Base-by-base conservation (phyloP, 37 sponge, comb jelly and placozoan genomes). In the Halisarca cf. caerulea region DNA sequence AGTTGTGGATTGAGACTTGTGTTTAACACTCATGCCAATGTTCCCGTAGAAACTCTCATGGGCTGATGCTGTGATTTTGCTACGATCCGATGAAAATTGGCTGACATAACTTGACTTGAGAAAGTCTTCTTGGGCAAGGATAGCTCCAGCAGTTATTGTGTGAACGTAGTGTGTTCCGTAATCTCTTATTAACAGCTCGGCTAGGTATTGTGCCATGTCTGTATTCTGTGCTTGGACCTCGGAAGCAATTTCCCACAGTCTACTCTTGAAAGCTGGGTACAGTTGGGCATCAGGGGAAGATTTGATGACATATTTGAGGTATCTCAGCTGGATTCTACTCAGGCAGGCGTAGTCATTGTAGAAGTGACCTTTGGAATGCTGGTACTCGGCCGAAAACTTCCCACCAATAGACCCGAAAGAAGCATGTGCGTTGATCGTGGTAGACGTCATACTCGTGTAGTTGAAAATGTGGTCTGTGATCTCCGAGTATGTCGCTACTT, bases 201-300 rank as follows among this genome's bases (percentile, higher is more conserved):
- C 70, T 18, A 77, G 37, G 81, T 80, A 84, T 32, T 62, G 27
- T 28, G 89, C 89, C 35, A 57, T 55, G 6, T 14, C 7, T 5
- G 70, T 58, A 28, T 79, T 37, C 37, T 89, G 53, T 38, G 25
- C 84, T 47, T 90, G 91, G 24, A 93, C 18, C 66, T 85, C 66
- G 11, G 82, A 71, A 23, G 88, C 94, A 78, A 93, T 90, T 15
- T 93, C 94, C 57, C 82, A 79, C 24, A 90, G 36, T 8, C 88
- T 59, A 0, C 66, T 80, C 74, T 85, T 90, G 78, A 93, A 90
- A 2, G 40, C 58, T 0, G 88, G 82, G 71, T 87, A 54, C 0
- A 93, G 81, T 14, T 77, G 86, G 55, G 83, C 58, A 20, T 78
- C 88, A 14, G 91, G 91, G 33, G 83, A 81, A 3, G 87, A 42